phyloP scores from a whole-genome alignment of 2,797 vertebrate genomes.

The Acipenser oxyrinchus region DNA sequence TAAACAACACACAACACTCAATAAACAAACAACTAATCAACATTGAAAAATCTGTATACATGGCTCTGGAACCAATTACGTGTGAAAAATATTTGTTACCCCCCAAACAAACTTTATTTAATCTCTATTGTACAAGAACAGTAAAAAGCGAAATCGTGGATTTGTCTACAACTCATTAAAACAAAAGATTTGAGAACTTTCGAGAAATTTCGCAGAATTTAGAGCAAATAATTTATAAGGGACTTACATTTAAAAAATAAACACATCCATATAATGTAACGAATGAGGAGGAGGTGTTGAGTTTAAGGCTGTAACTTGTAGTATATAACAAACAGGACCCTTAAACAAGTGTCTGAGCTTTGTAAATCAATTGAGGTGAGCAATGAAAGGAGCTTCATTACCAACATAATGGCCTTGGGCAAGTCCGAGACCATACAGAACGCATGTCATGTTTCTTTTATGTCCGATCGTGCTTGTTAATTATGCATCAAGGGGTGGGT shows the following conservation, averaged over 20 bases:
- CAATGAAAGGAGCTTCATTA: constrained; percentile 39
- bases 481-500: constrained; percentile 40
- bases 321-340: background rate
- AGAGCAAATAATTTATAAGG: too few species aligned
- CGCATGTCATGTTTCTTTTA: constrained; percentile 65
- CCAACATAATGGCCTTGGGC: constrained; percentile 64
- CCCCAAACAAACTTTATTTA: too few species aligned
- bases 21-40: too few species aligned
- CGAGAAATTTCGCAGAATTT: too few species aligned
- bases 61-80: too few species aligned
- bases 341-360: constrained; percentile 25
- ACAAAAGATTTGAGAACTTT: too few species aligned
- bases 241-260: background rate
- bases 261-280: background rate
- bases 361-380: constrained; percentile 13
- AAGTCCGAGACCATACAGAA: constrained; percentile 54
- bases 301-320: background rate
- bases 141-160: too few species aligned
- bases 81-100: too few species aligned
- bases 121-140: too few species aligned
- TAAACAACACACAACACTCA: too few species aligned
- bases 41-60: too few species aligned
- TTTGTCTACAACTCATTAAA: too few species aligned
- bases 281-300: background rate
- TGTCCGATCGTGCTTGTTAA: constrained; percentile 65